Conservation (phyloP, 2,113 vertebrate species). For the Podarcis muralis region DNA sequence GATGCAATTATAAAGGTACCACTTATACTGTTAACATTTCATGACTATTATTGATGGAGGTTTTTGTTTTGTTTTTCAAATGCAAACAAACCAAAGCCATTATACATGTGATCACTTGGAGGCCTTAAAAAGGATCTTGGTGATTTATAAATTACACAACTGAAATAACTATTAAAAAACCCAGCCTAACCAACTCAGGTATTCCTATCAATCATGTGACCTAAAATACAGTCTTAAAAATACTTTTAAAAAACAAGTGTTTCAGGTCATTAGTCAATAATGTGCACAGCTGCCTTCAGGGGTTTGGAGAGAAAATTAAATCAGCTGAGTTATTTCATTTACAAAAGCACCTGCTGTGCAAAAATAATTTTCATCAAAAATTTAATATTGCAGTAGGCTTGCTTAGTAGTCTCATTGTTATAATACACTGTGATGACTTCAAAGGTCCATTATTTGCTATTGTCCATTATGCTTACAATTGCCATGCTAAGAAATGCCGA, state of each 20-base stretch:
- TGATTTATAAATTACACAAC: slow-evolving; percentile 42
- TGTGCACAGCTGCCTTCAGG: slow-evolving; percentile 16
- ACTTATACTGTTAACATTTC: not conserved
- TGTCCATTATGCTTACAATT: not conserved
- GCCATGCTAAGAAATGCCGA: slow-evolving; percentile 10
- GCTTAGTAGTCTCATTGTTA: slow-evolving; percentile 10
- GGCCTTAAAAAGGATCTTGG: not conserved
- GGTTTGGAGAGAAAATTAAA: slow-evolving; percentile 42
- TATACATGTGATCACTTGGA: not conserved
- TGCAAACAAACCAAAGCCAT: not conserved
- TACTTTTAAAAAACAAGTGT: slow-evolving; percentile 10
- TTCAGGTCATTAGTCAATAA: slow-evolving; percentile 52
- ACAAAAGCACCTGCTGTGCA: slow-evolving; percentile 50
- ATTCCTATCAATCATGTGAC: slow-evolving; percentile 16
- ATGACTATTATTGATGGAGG: not conserved
- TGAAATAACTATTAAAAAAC: slow-evolving; percentile 15
- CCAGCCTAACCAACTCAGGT: slow-evolving; percentile 2
- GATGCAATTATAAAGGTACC: not conserved
- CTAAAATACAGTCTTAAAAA: not conserved
- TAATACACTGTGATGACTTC: slow-evolving; percentile 38
- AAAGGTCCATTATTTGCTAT: slow-evolving; percentile 18
- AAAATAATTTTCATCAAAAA: slow-evolving; percentile 57
- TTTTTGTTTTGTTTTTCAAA: not conserved
- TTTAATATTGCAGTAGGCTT: slow-evolving; percentile 50
- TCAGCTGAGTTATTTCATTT: slow-evolving; percentile 53